Percentiles rank a stretch among this genome's conserved stretches.
Conservation (phyloP, 2,797 vertebrate genomes). For the Momotus momota region DNA sequence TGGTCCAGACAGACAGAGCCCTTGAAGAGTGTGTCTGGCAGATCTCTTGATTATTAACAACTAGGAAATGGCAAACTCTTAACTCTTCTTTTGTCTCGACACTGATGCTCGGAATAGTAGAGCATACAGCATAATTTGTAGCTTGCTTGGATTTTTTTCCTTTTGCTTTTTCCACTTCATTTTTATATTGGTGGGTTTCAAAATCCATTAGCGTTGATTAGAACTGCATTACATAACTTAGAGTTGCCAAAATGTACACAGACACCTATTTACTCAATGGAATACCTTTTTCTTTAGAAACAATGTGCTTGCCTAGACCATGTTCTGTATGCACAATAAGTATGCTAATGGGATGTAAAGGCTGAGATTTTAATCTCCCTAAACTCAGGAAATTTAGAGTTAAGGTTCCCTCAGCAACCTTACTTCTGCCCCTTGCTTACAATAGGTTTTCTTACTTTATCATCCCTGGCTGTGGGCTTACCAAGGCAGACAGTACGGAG, state of each 20-base stretch:
- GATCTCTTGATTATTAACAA: slow-evolving; percentile 80
- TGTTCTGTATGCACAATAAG: not conserved
- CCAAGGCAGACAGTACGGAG: not conserved
- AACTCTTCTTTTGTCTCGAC: slow-evolving; percentile 75
- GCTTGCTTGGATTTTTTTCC: slow-evolving; percentile 57
- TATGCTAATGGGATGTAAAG: not conserved
- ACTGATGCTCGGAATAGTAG: slow-evolving; percentile 59
- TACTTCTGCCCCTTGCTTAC: not conserved
- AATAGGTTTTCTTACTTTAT: not conserved
- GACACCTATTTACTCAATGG: slow-evolving; percentile 47
- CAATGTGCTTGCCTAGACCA: not conserved
- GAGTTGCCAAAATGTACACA: slow-evolving; percentile 66
- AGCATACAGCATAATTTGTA: slow-evolving; percentile 59
- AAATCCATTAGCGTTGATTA: slow-evolving; percentile 64
- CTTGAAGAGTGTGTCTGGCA: slow-evolving; percentile 77
- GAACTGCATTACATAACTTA: slow-evolving; percentile 62
- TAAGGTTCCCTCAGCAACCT: slow-evolving; percentile 8
- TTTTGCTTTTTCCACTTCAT: slow-evolving; percentile 36
- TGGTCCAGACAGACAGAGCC: slow-evolving; percentile 79
- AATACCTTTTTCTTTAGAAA: slow-evolving; percentile 68
- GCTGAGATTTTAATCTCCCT: not conserved
- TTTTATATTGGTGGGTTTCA: slow-evolving; percentile 61
- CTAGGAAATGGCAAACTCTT: slow-evolving; percentile 74
- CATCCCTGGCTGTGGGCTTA: not conserved
- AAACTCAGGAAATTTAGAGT: slow-evolving; percentile 18